Conservation (phyloP, 2,888 invertebrate genomes). For the Stenotaenia linearis region DNA sequence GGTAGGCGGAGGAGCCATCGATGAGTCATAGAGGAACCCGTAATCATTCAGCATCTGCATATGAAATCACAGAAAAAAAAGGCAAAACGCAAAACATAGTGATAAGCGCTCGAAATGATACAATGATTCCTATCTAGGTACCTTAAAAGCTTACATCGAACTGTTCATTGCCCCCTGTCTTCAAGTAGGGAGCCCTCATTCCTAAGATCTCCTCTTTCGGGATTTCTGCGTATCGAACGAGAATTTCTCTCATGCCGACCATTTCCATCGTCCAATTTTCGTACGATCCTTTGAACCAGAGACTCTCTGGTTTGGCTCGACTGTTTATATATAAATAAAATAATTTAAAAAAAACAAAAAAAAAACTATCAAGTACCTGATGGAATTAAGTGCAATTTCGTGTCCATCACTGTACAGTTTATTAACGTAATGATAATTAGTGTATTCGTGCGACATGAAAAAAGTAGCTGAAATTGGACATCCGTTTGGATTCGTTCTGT, state of each 20-base stretch:
- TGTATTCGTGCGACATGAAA: conserved; percentile 82
- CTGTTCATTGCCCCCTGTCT: conserved; percentile 87
- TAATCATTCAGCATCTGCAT: conserved; percentile 79
- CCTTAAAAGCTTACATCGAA: conserved; percentile 61
- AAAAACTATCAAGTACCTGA: conserved; percentile 43
- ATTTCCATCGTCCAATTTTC: conserved; percentile 92
- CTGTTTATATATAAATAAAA: conserved; percentile 30
- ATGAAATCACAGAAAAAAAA: background rate
- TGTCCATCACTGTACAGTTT: conserved; percentile 81
- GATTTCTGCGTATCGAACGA: conserved; percentile 73
- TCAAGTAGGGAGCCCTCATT: conserved; percentile 80
- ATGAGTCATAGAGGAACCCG: conserved; percentile 87
- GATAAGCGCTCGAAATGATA: background rate
- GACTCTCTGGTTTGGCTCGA: conserved; percentile 35
- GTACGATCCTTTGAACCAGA: conserved; percentile 49
- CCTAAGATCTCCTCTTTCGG: conserved; percentile 76
- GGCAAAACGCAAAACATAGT: background rate
- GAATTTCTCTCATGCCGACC: conserved; percentile 87
- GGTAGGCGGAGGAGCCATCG: conserved; percentile 75
- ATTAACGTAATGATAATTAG: conserved; percentile 90
- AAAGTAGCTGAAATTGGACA: conserved; percentile 85
- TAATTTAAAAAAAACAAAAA: background rate
- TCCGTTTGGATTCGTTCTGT: conserved; percentile 79
- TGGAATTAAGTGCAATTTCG: conserved; percentile 67
- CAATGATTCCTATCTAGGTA: background rate